These are phyloP conservation scores for Hypselothyrea guttata DNA, from an alignment of 2,888 invertebrate genomes.

Conservation along the genomic window DNA sequence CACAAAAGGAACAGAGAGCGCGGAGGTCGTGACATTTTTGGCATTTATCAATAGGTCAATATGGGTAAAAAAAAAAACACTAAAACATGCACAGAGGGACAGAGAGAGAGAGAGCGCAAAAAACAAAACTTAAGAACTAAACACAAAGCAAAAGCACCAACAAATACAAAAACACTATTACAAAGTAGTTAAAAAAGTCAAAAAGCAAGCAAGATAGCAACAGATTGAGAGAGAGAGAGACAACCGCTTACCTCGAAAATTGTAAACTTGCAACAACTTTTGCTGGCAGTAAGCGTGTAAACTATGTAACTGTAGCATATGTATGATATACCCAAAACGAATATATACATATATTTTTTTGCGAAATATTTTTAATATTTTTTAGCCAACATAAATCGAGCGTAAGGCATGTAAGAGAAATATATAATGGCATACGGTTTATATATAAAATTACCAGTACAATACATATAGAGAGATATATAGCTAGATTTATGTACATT, in stretches of 20 bases:
- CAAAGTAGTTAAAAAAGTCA: conserved; percentile 27
- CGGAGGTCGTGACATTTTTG: conserved; percentile 49
- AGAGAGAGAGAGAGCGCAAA: too few relatives aligned
- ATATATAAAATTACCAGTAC: conserved; percentile 25
- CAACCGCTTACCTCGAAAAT: conserved; percentile 78
- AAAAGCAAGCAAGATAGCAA: conserved; percentile 29
- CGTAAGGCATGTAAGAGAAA: conserved; percentile 78
- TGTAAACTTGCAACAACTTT: conserved; percentile 79
- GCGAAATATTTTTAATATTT: conserved; percentile 24
- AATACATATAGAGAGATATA: conserved; percentile 27
- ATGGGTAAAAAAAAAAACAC: conserved; percentile 15
- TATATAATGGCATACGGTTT: conserved; percentile 41
- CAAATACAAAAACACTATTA: conserved; percentile 22
- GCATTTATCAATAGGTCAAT: conserved; percentile 37
- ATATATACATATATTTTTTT: too few relatives aligned
- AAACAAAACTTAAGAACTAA: conserved; percentile 34
- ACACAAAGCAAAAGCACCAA: conserved; percentile 17
- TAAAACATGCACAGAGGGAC: conserved; percentile 46
- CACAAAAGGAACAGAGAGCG: conserved; percentile 25
- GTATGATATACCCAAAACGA: conserved; percentile 22
- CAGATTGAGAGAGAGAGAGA: conserved; percentile 29
- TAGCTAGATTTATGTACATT: conserved; percentile 10
- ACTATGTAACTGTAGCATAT: conserved; percentile 72
- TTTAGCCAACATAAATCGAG: conserved; percentile 64
- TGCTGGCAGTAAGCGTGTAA: conserved; percentile 79